phyloP scores from a whole-genome alignment of 2,888 invertebrate genomes.

The Parnassius mnemosyne region DNA sequence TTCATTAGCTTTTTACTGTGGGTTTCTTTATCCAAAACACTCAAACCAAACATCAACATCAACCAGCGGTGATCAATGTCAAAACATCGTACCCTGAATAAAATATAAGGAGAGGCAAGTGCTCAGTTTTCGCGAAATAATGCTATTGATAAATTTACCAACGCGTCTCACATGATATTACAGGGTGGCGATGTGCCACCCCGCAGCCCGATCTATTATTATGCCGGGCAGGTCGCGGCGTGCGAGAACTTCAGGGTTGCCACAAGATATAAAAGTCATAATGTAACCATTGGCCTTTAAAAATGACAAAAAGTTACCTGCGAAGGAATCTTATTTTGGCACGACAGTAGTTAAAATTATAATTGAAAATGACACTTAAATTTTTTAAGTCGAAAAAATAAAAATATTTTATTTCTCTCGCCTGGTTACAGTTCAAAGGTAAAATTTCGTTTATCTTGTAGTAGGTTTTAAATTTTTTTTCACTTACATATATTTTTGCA shows the following conservation, averaged over 20 bases:
- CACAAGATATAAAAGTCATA: constrained; percentile 22
- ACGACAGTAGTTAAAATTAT: too few species aligned
- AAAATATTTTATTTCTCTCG: too few species aligned
- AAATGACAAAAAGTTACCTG: too few species aligned
- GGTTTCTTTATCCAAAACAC: background rate
- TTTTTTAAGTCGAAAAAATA: too few species aligned
- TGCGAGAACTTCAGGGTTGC: constrained; percentile 60
- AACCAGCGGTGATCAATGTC: constrained; percentile 58
- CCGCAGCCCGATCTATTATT: constrained; percentile 70
- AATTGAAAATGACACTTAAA: too few species aligned
- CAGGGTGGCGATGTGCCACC: constrained; percentile 64
- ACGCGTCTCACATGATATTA: constrained; percentile 71
- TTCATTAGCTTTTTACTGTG: too few species aligned
- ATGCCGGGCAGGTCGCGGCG: constrained; percentile 72
- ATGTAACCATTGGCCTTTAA: too few species aligned
- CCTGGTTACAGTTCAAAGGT: too few species aligned
- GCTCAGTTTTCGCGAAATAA: constrained; percentile 63
- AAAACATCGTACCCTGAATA: constrained; percentile 63
- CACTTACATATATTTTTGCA: too few species aligned
- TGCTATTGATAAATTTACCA: constrained; percentile 77
- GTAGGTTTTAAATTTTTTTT: too few species aligned
- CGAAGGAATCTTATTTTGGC: too few species aligned
- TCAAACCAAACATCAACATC: constrained; percentile 15
- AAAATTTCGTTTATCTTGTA: too few species aligned
- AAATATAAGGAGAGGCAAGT: constrained; percentile 61